Base-by-base conservation (phyloP, 2,888 invertebrate genomes). In the Polia nebulosa region DNA sequence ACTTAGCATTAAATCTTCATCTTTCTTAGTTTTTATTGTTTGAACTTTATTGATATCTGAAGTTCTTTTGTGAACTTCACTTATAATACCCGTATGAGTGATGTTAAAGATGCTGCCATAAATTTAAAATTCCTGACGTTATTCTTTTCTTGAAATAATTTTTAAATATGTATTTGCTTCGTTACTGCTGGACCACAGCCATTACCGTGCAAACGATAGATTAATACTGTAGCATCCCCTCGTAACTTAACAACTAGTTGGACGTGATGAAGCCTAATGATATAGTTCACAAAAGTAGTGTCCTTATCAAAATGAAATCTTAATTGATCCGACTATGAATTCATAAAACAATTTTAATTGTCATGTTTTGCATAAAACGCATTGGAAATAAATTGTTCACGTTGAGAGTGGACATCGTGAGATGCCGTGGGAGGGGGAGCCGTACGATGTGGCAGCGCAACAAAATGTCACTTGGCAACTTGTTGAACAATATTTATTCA, bases 401-500 rank as follows among this genome's bases (percentile, higher is more conserved):
- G 86, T 87, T 85, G 88, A 88, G 88, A 90, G 89, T 87, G 87
- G 88, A 86, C 88, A 82, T 86, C 84, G 87, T 86, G 87, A 85
- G 88, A 84, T 89, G 88, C 89, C 88, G 94, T 92, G 91, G 92
- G 91, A 87, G 85, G 88, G 86, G 84, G 81, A 75, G 63, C 59
- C 62, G 81, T 69, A 71, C 78, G 80, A 75, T 86, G 89, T 82
- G 88, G 81, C 83, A 81, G 88, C 86, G 87, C 89, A 87, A 89
- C 90, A 88, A 92, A 93, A 94, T 94, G 94, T 94, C 94, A 94
- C 94, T 94, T 91, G 93, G 92, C 91, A 89, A 93, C 92, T 93
- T 92, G 90, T 93, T 90, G 85, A 91, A 94, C 92, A 93, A 93
- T 95, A 92, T 95, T 95, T 94, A 93, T 94, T 94, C 93, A 94